Evolutionary conservation across 2,113 vertebrate species (phyloP).

Genomic region (Ascaphus truei): DNA sequence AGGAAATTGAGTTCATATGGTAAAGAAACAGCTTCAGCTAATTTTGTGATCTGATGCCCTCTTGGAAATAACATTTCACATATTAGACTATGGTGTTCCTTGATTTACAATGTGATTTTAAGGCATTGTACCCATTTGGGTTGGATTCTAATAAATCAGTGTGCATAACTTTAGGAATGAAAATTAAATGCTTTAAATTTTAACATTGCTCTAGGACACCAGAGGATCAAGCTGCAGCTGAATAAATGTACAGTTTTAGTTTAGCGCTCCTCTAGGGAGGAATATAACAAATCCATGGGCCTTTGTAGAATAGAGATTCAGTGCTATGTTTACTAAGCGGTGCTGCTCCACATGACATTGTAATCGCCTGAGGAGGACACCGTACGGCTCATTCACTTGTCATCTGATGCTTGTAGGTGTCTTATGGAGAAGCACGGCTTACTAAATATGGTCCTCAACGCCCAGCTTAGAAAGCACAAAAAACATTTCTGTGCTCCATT

Average conservation of each 20-base stretch:
- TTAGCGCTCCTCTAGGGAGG: not conserved
- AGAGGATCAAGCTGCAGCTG: slow-evolving; percentile 23
- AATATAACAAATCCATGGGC: slow-evolving; percentile 24
- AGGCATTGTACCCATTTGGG: slow-evolving; percentile 1
- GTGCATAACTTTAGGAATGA: not conserved
- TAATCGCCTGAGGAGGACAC: too few relatives aligned
- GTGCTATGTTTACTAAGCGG: not conserved
- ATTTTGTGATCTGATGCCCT: not conserved
- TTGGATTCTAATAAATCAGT: slow-evolving; percentile 17
- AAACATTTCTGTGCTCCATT: too few relatives aligned
- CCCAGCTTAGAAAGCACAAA: too few relatives aligned
- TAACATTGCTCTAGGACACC: not conserved
- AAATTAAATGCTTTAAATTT: slow-evolving; percentile 20
- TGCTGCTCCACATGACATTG: not conserved
- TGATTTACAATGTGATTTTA: slow-evolving; percentile 5
- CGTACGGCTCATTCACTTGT: too few relatives aligned
- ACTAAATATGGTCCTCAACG: too few relatives aligned
- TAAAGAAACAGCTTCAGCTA: not conserved
- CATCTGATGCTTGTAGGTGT: too few relatives aligned
- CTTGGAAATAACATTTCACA: not conserved
- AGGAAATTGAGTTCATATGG: not conserved
- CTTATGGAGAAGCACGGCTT: too few relatives aligned
- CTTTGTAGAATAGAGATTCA: not conserved
- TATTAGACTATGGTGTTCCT: not conserved
- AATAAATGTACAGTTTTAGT: too few relatives aligned